These are phyloP conservation scores for Hemiprocne comata DNA, from an alignment of 2,113 vertebrate species.

Conservation along the genomic window DNA sequence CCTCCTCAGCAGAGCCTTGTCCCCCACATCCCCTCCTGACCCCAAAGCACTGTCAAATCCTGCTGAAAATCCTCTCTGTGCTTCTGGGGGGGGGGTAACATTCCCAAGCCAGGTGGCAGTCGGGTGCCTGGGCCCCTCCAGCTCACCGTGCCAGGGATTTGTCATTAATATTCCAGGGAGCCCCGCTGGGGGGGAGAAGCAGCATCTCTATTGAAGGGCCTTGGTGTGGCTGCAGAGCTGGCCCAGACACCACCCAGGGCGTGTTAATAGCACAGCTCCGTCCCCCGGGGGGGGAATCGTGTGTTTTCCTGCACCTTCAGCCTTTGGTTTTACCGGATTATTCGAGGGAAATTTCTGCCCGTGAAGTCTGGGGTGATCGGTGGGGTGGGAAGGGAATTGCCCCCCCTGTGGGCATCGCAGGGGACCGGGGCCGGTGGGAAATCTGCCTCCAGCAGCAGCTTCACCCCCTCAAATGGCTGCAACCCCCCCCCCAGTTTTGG, in stretches of 20 bases:
- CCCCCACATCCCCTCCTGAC: neutral
- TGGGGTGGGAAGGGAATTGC: no score
- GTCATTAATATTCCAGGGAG: neutral
- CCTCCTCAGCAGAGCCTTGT: no score
- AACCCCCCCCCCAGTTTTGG: neutral
- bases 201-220: neutral
- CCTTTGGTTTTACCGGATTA: neutral
- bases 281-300: rapidly evolving
- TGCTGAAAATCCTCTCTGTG: rapidly evolving
- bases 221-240: neutral
- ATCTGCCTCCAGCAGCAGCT: neutral
- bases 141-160: rapidly evolving
- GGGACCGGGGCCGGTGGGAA: rapidly evolving
- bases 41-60: neutral
- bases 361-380: neutral
- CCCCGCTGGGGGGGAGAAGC: neutral
- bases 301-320: neutral
- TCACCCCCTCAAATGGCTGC: neutral
- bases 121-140: neutral
- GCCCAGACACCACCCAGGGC: rapidly evolving
- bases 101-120: neutral
- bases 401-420: rapidly evolving
- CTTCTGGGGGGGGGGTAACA: neutral
- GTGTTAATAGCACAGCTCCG: rapidly evolving
- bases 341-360: neutral